phyloP scores from a whole-genome alignment of 2,888 invertebrate species.

The Agrotis segetum region DNA sequence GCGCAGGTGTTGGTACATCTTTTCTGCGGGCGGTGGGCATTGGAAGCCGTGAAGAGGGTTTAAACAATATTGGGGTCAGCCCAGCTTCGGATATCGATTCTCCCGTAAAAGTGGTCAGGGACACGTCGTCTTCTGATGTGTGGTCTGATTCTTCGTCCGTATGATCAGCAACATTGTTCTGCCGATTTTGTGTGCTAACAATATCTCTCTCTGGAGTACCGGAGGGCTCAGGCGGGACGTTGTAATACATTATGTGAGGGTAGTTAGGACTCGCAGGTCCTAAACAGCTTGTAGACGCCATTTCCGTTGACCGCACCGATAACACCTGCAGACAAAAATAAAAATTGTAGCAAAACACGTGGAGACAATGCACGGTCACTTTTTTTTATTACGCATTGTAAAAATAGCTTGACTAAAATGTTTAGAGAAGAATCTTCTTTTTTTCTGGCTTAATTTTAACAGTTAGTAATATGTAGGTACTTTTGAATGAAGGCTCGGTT shows the following conservation, averaged over 20 bases:
- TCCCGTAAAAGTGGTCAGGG: not conserved
- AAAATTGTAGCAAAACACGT: constrained; percentile 9
- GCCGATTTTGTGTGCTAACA: not conserved
- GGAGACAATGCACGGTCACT: not conserved
- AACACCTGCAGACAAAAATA: constrained; percentile 59
- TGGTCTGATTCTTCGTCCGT: not conserved
- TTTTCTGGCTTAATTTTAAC: not conserved
- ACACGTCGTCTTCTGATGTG: not conserved
- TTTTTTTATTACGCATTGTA: not conserved
- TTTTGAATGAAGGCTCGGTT: not conserved
- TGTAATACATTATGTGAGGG: constrained; percentile 32
- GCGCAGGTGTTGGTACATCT: constrained; percentile 3
- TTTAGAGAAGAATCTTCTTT: not conserved
- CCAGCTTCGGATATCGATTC: constrained; percentile 10
- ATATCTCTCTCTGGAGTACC: not conserved
- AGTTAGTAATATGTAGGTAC: not conserved
- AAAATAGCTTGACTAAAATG: constrained; percentile 2
- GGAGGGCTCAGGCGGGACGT: not conserved
- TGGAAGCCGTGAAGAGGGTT: not conserved
- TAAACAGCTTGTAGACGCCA: constrained; percentile 26
- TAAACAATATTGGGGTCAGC: not conserved
- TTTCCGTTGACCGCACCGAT: constrained; percentile 17
- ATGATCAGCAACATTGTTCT: constrained; percentile 1
- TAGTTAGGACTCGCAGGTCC: not conserved
- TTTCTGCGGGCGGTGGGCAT: not conserved